Evolutionary conservation across 1,140 invertebrate genomes (phyloP), one percentile per base, ranked within the genome.

Genomic region (Drosophila nannoptera): DNA sequence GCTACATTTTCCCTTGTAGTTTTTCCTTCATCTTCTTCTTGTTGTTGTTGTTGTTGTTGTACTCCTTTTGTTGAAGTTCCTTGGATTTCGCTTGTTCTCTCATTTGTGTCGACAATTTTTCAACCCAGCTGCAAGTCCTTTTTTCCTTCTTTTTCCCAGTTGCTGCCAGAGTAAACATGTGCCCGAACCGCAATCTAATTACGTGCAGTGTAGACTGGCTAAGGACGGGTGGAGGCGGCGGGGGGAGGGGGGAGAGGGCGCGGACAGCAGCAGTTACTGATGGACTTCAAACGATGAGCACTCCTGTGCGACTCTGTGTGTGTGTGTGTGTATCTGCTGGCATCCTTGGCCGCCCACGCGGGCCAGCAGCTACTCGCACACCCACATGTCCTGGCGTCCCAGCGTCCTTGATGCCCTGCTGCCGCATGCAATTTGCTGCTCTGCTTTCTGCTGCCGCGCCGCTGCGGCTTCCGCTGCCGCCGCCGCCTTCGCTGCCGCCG

Each of bases 151-250:
- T 66, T 22, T 3, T 22, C 3, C 22, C 59, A 40, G 35, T 35
- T 64, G 53, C 49, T 60, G 42, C 52, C 32, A 75, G 61, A 65
- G 69, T 69, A 75, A 77, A 77, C 75, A 75, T 72, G 75, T 60
- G 72, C 69, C 75, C 73, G 58, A 75, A 77, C 73, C 73, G 69
- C 73, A 77, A 75, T 77, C 69, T 75, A 77, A 77, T 77, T 77
- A 77, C 65, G 73, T 77, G 73, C 60, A 75, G 75, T 73, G 64
- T 62, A 60, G 64, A 60, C 42, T 46, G 36, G 22, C 8, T 33
- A 62, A 31, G 36, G 29, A 49, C 33, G 59, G 33, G 35, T 11
- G 9, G 5, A 8, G 49, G 32, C 5, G 22, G 31, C 0, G 31
- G 11, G 8, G 2, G 5, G 32, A 0, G 12, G 14, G n/a, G 33